These are phyloP conservation scores for Ormyrus labotus DNA, from an alignment of 2,888 invertebrate species.

Conservation along the genomic window DNA sequence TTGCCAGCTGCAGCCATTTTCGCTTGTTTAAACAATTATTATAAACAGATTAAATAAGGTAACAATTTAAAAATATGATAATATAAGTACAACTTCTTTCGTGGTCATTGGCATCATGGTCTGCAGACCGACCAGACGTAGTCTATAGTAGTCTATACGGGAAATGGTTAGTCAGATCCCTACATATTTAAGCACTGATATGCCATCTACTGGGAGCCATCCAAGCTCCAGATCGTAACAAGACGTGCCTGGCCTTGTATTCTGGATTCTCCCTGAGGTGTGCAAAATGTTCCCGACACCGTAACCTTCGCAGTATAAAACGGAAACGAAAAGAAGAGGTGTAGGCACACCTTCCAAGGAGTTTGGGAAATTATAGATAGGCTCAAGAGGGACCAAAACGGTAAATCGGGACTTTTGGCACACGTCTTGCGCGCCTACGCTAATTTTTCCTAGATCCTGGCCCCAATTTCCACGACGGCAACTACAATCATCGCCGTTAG, in stretches of 20 bases:
- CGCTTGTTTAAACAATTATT: background rate
- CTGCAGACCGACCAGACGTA: no score
- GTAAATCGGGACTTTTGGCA: background rate
- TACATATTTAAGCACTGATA: no score
- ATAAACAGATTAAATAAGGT: no score
- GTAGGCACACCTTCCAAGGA: slow-evolving; percentile 23
- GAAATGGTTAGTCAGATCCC: no score
- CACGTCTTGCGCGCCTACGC: background rate
- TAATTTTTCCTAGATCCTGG: background rate
- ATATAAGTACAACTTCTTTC: no score
- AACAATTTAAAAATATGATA: no score
- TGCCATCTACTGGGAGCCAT: no score
- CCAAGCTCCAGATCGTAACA: no score
- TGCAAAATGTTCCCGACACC: slow-evolving; percentile 1
- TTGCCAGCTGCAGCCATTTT: slow-evolving; percentile 38
- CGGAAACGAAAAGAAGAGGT: background rate
- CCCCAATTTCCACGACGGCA: background rate
- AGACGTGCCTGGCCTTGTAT: no score
- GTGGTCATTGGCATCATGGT: no score
- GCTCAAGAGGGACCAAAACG: background rate
- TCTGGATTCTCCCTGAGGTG: no score
- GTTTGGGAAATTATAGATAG: slow-evolving; percentile 1
- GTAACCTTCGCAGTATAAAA: slow-evolving; percentile 28
- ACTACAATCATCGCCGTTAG: slow-evolving; percentile 8
- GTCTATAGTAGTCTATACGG: no score